Base-by-base conservation (phyloP, 1,140 invertebrate species). In the Drosophila miranda region DNA sequence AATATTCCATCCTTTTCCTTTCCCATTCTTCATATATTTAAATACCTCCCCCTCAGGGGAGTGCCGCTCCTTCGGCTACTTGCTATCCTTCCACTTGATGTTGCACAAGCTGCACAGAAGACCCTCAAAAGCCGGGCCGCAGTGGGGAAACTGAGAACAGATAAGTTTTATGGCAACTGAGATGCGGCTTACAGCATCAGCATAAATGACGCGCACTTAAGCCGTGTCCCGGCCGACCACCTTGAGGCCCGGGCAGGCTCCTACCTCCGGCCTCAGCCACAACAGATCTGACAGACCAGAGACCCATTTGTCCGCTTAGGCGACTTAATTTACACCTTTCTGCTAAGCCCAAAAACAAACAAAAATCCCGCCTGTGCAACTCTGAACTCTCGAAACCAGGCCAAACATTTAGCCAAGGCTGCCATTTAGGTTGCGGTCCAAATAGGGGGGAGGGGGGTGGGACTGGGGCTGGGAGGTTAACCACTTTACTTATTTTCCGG, bases 401-500 rank as follows among this genome's bases (percentile, higher is more conserved):
- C 62, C 66, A 68, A 68, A 78, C 76, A 78, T 78, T 78, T 67
- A 79, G 76, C 71, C 34, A 68, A 53, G 62, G 73, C 34, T 38
- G 34, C 34, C 73, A 81, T 68, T 81, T 81, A 77, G 78, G 62
- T 62, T 68, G 62, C 34, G 66, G 66, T 68, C 64, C 55, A 63
- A 49, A 48, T 50, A 28, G 61, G 43, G 50, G 7, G n/a, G 8
- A 14, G 19, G 9, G 3, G 0, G 9, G 13, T 5, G 48, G 30
- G 7, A 8, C 30, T 30, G 53, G 62, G 73, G 49, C 30, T 30
- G 30, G 30, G 8, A 30, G 30, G 66, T 61, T 67, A 72, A 79
- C 70, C 79, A 83, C 75, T 83, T 83, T 83, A 83, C 80, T 83
- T 78, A 83, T 79, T 83, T 83, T 82, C 80, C 79, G 79, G 70